phyloP scores from a whole-genome alignment of 2,888 invertebrate species.

The Ditula angustiorana region DNA sequence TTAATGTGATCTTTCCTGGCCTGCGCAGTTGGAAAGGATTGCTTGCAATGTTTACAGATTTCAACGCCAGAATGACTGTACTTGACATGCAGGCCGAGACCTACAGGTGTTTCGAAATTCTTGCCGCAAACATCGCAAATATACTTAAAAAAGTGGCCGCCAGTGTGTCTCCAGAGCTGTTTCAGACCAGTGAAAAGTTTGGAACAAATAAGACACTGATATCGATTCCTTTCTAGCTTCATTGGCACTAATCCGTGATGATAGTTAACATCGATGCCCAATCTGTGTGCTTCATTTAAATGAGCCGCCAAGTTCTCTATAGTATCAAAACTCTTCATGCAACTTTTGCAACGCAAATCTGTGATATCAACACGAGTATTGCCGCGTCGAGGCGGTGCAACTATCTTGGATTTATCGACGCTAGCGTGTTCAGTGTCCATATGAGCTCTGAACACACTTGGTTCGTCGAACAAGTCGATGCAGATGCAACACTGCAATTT shows the following conservation, averaged over 20 bases:
- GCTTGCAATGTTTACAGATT: constrained; percentile 36
- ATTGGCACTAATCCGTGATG: constrained; percentile 25
- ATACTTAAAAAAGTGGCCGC: constrained; percentile 21
- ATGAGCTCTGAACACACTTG: constrained; percentile 15
- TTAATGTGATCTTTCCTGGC: constrained; percentile 28
- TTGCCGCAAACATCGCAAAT: constrained; percentile 41
- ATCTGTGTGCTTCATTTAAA: constrained; percentile 11
- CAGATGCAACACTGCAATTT: constrained; percentile 20
- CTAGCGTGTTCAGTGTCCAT: constrained; percentile 17
- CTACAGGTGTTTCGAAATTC: constrained; percentile 35
- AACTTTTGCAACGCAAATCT: constrained; percentile 25
- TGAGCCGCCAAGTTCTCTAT: constrained; percentile 14
- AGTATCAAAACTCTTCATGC: background rate
- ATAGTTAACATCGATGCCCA: constrained; percentile 5
- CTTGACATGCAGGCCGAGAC: constrained; percentile 17
- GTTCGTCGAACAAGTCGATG: constrained; percentile 14
- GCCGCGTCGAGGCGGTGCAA: background rate
- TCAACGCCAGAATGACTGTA: constrained; percentile 8
- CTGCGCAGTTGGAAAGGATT: constrained; percentile 20
- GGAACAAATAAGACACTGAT: constrained; percentile 25
- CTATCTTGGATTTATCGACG: constrained; percentile 1
- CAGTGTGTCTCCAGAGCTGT: constrained; percentile 19
- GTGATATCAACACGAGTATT: constrained; percentile 28
- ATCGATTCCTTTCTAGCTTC: constrained; percentile 18
- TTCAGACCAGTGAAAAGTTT: constrained; percentile 19